phyloP scores from a whole-genome alignment of 2,113 vertebrate species.

The Anser cygnoides region DNA sequence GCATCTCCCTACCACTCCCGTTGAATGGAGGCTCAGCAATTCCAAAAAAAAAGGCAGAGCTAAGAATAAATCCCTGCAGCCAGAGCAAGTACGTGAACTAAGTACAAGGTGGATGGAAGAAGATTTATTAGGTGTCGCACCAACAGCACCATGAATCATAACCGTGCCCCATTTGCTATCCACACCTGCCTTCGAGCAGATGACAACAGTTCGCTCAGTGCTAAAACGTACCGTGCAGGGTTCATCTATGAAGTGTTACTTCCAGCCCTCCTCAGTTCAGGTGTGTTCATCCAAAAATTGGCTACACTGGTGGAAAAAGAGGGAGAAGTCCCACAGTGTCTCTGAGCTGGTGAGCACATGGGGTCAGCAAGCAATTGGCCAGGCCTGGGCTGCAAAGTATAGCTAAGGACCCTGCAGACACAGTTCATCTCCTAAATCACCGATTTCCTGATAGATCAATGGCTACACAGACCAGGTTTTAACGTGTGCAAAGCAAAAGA shows the following conservation, averaged over 20 bases:
- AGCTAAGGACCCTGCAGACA: no score
- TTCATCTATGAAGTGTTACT: background rate
- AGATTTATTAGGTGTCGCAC: background rate
- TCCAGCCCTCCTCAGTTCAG: background rate
- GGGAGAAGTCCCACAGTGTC: background rate
- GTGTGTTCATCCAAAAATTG: background rate
- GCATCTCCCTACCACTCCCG: background rate
- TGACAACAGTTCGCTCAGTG: background rate
- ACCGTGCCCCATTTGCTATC: background rate
- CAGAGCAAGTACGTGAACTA: background rate
- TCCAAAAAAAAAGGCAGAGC: background rate
- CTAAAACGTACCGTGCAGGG: background rate
- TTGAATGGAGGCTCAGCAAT: background rate
- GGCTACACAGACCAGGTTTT: background rate
- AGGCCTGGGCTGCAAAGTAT: background rate
- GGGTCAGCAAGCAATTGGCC: rapidly evolving
- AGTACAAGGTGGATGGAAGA: background rate
- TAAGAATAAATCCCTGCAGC: conserved; percentile 16
- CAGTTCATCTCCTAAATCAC: background rate
- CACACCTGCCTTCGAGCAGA: background rate
- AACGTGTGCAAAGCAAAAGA: background rate
- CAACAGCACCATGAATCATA: background rate
- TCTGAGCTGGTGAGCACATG: background rate
- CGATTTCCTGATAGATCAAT: background rate
- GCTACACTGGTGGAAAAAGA: background rate